Evolutionary conservation across 2,113 vertebrate species (phyloP), one percentile per base, ranked within the genome.

Genomic region (Periophthalmus modestus): DNA sequence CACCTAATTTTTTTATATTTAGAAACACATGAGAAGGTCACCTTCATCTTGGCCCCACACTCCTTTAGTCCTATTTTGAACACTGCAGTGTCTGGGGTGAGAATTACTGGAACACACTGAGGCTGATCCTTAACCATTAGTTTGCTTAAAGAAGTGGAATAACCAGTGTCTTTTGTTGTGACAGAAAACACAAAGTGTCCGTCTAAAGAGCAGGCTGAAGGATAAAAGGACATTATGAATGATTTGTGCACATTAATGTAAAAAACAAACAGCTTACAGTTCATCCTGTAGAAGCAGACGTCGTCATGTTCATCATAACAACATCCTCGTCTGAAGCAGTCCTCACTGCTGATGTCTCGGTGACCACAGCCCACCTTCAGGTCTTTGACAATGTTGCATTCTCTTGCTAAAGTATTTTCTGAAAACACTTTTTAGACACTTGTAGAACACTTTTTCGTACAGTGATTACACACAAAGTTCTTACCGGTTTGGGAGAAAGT

Each of bases 141-240:
- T 34, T 59, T 84, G 68, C 77, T 57, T 34, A 86, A 85, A 50
- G 79, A 61, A 7, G 87, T 14, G 0, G 85, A 75, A 0, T 28
- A 54, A 15, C 84, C 66, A 0, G 74, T 73, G 79, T 87, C 89
- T 50, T 80, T 24, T 0, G 82, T 28, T 23, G 74, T 74, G 0
- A 93, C 88, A 0, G 88, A 85, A 77, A 93, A 92, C 73, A 93
- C 87, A 82, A 93, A 89, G 66, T 92, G 80, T 80, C 90, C 88
- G 0, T 93, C 92, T 75, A 89, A 58, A 65, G 92, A 90, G 73
- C 92, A 93, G 52, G 83, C 92, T 93, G 77, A 13, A 65, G 16
- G 28, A 34, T 43, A 67, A 34, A 68, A 3, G 11, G 39, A 54
- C 2, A 72, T 0, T 14, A 5, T 28, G 2, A 9, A 9, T 19